Conservation (phyloP, 1,140 invertebrate species). For the Drosophila mojavensis region DNA sequence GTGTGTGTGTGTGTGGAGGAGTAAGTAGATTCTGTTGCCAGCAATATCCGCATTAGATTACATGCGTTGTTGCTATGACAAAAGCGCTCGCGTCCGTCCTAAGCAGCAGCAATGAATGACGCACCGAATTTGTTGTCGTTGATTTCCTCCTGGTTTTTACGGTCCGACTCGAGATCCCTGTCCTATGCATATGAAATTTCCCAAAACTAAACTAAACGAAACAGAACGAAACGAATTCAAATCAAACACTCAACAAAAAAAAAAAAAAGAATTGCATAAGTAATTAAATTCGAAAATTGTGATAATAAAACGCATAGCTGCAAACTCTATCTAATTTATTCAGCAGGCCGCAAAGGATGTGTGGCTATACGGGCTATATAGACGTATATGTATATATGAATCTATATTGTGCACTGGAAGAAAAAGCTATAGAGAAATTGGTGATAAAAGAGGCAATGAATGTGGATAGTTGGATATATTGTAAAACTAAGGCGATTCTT, state of each 20-base stretch:
- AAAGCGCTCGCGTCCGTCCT: conserved; percentile 3
- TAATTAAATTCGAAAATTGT: conserved; percentile 80
- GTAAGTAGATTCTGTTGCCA: conserved; percentile 5
- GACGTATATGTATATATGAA: neutral
- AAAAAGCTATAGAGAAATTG: neutral
- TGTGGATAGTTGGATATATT: too few species aligned
- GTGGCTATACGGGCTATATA: conserved; percentile 1
- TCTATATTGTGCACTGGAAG: neutral
- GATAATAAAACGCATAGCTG: conserved; percentile 72
- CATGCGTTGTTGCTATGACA: conserved; percentile 9
- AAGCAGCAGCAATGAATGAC: neutral
- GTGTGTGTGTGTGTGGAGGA: neutral
- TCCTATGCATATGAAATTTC: conserved; percentile 62
- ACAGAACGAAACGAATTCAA: conserved; percentile 14
- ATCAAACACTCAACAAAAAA: conserved; percentile 14
- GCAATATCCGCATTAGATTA: conserved; percentile 49
- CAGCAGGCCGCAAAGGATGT: conserved; percentile 43
- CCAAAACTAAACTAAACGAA: conserved; percentile 30
- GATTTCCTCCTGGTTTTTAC: conserved; percentile 23
- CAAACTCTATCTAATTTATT: conserved; percentile 59
- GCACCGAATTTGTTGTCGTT: conserved; percentile 2
- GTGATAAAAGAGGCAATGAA: too few species aligned
- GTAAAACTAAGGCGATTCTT: too few species aligned
- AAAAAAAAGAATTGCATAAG: conserved; percentile 78
- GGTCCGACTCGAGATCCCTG: conserved; percentile 38